phyloP scores from a whole-genome alignment of 2,888 invertebrate species.

The Platycnemis pennipes region DNA sequence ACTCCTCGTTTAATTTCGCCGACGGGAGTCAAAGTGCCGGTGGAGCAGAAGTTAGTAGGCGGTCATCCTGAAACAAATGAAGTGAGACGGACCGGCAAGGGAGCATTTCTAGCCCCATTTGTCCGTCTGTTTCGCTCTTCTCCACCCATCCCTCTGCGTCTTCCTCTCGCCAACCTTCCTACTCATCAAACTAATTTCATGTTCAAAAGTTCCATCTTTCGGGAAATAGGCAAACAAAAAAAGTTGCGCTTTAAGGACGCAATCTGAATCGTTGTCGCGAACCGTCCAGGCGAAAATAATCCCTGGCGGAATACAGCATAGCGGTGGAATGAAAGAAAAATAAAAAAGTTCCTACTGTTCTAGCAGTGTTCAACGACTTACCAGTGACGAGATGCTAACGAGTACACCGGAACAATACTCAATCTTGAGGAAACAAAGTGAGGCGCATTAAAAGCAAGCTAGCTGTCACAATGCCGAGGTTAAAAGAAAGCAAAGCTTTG shows the following conservation, averaged over 20 bases:
- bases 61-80: constrained; percentile 45
- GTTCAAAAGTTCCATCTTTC: neutral
- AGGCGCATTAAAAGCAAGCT: too few relatives aligned
- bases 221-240: neutral
- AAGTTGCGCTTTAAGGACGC: neutral
- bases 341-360: too few relatives aligned
- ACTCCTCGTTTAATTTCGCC: neutral
- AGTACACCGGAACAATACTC: too few relatives aligned
- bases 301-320: too few relatives aligned
- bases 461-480: too few relatives aligned
- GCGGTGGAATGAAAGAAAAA: too few relatives aligned
- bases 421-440: too few relatives aligned
- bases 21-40: neutral
- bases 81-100: neutral
- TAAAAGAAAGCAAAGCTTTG: too few relatives aligned
- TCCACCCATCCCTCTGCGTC: neutral
- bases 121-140: neutral
- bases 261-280: neutral
- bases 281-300: too few relatives aligned
- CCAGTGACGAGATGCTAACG: too few relatives aligned
- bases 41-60: constrained; percentile 30
- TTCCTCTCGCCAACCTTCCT: neutral
- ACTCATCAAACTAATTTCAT: neutral
- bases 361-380: too few relatives aligned
- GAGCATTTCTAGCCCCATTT: neutral